phyloP scores from a whole-genome alignment of 2,888 invertebrate species.

The Machimus rusticus region DNA sequence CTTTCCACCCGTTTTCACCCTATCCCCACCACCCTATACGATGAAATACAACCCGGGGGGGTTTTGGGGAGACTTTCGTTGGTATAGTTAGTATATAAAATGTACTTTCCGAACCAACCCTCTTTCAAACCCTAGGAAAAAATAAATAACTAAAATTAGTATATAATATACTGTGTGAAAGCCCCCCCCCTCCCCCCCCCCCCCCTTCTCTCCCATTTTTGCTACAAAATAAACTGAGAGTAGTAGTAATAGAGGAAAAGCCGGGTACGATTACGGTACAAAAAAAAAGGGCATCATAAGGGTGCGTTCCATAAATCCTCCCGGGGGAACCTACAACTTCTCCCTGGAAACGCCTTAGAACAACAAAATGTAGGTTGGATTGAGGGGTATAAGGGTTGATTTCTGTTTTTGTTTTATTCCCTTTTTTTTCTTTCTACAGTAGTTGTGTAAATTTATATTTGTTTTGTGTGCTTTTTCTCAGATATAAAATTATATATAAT shows the following conservation, averaged over 20 bases:
- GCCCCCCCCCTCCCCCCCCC: too few species aligned
- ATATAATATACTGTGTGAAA: too few species aligned
- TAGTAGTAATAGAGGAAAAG: not conserved
- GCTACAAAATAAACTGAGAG: not conserved
- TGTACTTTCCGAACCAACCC: too few species aligned
- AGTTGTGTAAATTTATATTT: not conserved
- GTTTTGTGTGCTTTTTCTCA: not conserved
- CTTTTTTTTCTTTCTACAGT: not conserved
- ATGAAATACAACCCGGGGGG: too few species aligned
- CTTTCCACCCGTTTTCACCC: not conserved
- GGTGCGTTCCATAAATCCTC: too few species aligned
- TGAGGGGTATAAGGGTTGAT: not conserved
- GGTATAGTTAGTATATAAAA: too few species aligned
- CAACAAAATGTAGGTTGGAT: not conserved
- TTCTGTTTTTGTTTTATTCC: too few species aligned
- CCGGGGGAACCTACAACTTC: not conserved
- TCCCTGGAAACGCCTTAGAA: not conserved
- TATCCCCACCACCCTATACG: too few species aligned
- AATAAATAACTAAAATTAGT: too few species aligned
- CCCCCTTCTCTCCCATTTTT: too few species aligned
- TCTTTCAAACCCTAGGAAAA: too few species aligned
- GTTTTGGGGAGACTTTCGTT: too few species aligned
- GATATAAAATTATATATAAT: not conserved
- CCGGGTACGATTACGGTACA: not conserved
- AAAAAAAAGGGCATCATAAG: not conserved